These are phyloP conservation scores for Ormyrus nitidulus DNA, from an alignment of 2,888 invertebrate genomes.

Conservation along the genomic window DNA sequence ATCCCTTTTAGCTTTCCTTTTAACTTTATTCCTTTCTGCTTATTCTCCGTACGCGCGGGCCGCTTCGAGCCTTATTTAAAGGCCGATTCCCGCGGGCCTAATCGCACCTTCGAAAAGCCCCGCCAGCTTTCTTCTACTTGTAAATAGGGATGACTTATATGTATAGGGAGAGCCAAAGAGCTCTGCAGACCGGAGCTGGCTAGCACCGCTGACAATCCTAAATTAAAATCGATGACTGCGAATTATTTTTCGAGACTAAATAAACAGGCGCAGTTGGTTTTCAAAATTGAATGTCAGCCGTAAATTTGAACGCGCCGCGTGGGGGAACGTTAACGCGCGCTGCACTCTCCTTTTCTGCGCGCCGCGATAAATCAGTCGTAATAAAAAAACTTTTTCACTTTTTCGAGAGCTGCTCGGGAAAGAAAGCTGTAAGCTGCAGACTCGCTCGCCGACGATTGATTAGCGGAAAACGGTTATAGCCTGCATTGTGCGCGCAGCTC, in stretches of 20 bases:
- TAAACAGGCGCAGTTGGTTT: slow-evolving; percentile 50
- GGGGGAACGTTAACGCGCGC: not conserved
- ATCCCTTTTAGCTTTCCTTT: slow-evolving; percentile 25
- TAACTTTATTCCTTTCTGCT: slow-evolving; percentile 24
- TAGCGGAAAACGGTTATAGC: slow-evolving; percentile 63
- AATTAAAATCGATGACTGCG: slow-evolving; percentile 54
- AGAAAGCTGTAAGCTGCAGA: not conserved
- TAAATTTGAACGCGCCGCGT: slow-evolving; percentile 27
- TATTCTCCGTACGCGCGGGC: slow-evolving; percentile 24
- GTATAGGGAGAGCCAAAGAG: slow-evolving; percentile 3
- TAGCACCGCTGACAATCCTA: slow-evolving; percentile 39
- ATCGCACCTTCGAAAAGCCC: slow-evolving; percentile 48
- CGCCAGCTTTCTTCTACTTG: slow-evolving; percentile 14
- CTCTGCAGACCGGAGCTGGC: slow-evolving; percentile 9
- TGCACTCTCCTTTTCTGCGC: no score
- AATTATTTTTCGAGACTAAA: slow-evolving; percentile 49
- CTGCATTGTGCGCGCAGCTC: slow-evolving; percentile 24
- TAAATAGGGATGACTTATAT: slow-evolving; percentile 50
- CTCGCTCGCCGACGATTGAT: slow-evolving; percentile 66
- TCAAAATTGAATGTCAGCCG: slow-evolving; percentile 52
- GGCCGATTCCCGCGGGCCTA: slow-evolving; percentile 54
- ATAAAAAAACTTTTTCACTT: no score
- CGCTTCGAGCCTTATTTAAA: slow-evolving; percentile 22
- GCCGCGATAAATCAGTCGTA: no score
- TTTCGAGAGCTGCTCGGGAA: no score